Evolutionary conservation across 2,113 vertebrate genomes (phyloP).

Genomic region (Stercorarius parasiticus): DNA sequence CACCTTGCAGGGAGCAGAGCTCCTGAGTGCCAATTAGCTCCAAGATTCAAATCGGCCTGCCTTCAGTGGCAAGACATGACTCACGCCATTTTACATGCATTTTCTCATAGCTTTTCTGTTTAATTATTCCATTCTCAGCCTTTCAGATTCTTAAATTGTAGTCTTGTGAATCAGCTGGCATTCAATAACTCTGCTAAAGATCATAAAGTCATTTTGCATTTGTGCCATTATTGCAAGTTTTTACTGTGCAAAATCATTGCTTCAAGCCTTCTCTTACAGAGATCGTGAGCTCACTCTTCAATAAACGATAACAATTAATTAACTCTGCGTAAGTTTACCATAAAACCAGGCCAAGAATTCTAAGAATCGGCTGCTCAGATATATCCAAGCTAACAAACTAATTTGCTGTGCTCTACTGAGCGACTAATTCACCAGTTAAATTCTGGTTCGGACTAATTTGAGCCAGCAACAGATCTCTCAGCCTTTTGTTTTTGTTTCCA

Average conservation of each 20-base stretch:
- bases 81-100: background rate
- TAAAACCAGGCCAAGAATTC: background rate
- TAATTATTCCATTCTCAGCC: background rate
- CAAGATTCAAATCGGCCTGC: background rate
- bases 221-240: background rate
- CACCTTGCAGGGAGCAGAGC: background rate
- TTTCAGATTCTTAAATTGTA: background rate
- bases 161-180: background rate
- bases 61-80: background rate
- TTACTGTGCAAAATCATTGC: background rate
- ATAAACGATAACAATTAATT: background rate
- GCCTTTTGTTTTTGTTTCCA: background rate
- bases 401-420: background rate
- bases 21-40: background rate
- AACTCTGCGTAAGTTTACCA: background rate
- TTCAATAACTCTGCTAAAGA: background rate
- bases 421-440: background rate
- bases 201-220: background rate
- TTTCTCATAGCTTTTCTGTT: background rate
- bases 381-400: background rate
- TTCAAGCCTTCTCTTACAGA: background rate
- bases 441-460: background rate
- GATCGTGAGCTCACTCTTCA: background rate
- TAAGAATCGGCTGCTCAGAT: background rate
- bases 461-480: background rate